Evolutionary conservation across 1,140 invertebrate genomes (phyloP).

Genomic region (Phortica variegata): DNA sequence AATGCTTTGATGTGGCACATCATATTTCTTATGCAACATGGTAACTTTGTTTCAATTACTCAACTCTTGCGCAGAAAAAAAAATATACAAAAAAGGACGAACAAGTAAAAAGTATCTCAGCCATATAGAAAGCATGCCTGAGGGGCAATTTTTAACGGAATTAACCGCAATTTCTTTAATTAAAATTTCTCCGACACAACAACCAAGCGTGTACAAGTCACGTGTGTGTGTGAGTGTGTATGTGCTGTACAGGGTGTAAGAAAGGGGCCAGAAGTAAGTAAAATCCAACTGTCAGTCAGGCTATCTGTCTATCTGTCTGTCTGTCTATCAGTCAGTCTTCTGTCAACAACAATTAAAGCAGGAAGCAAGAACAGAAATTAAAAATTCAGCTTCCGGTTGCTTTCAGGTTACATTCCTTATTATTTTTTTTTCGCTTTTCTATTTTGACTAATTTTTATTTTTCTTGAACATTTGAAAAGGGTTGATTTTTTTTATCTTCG

Average conservation of each 20-base stretch:
- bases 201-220: no score
- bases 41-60: not conserved
- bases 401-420: slow-evolving; percentile 9
- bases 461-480: slow-evolving; percentile 22
- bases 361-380: slow-evolving; percentile 50
- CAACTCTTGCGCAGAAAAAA: not conserved
- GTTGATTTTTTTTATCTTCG: slow-evolving; percentile 49
- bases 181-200: slow-evolving; percentile 40
- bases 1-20: no score
- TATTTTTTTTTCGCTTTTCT: slow-evolving; percentile 8
- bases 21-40: not conserved
- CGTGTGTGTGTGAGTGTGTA: no score
- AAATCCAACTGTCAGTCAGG: slow-evolving; percentile 36
- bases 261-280: no score
- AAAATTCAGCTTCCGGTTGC: slow-evolving; percentile 52
- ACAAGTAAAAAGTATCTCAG: not conserved
- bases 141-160: slow-evolving; percentile 34
- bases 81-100: not conserved
- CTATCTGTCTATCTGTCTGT: slow-evolving; percentile 41
- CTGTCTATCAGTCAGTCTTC: slow-evolving; percentile 40
- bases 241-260: no score
- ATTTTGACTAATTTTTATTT: slow-evolving; percentile 13
- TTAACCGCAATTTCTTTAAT: slow-evolving; percentile 57
- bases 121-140: not conserved
- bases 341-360: slow-evolving; percentile 55